Evolutionary conservation across 2,888 invertebrate species (phyloP), one percentile per base, ranked within the genome.

Genomic region (Acanthacorydalis orientalis): DNA sequence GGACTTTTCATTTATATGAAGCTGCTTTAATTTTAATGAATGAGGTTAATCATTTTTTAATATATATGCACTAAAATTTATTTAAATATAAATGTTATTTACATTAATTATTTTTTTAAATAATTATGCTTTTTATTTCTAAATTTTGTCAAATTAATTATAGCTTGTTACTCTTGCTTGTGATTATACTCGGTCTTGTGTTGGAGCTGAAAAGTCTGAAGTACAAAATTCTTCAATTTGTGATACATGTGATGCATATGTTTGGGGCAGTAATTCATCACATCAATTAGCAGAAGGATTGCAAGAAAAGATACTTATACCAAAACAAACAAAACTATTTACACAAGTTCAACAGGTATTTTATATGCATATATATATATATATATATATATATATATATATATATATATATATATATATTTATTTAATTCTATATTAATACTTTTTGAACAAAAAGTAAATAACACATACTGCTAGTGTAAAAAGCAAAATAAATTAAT

Each of bases 191-290:
- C 60, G 61, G 9, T 57, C 59, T 15, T 62, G 62, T 53, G 57
- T 61, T 1, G 55, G 57, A 6, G 52, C 56, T 4, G 59, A 59
- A 48, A 35, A 57, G 56, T 31, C 43, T 43, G 33, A 57, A 49
- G 43, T 44, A 40, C 51, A 48, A 39, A 49, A 48, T 32, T 42
- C 47, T 12, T 44, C 31, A 15, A 39, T 32, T 7, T 48, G 44
- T 14, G 66, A 70, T 55, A 64, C 63, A 50, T 65, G 68, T 52
- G 73, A 74, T 56, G 74, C 75, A 11, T 77, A 69, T 59, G 73
- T 77, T 15, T 78, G 77, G 76, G 78, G 78, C 2, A 77, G 75
- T 56, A 78, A 78, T 62, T 75, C 75, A 6, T 75, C 75, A 7
- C 74, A 74, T 59, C 78, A 78, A 56, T 59, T 78, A 37, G 75